Evolutionary conservation across 2,113 vertebrate genomes (phyloP).

Genomic region (Mesoclemmys tuberculata): DNA sequence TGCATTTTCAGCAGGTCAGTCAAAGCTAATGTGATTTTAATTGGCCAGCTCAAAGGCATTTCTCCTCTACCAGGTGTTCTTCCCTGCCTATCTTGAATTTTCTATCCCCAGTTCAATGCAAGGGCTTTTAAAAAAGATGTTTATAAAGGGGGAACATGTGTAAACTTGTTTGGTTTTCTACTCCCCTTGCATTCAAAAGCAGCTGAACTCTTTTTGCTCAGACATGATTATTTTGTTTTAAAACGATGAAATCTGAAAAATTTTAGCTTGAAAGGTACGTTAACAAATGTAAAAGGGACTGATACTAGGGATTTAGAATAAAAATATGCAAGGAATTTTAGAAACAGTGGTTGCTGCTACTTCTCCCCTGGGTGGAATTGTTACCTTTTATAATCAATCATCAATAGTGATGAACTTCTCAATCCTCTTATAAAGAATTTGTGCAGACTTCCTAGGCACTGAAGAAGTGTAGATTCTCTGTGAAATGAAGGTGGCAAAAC

Average conservation of each 20-base stretch:
- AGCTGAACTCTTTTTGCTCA: conserved; percentile 14
- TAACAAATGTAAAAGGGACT: neutral
- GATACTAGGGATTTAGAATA: neutral
- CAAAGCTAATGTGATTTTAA: conserved; percentile 45
- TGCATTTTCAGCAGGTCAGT: conserved; percentile 9
- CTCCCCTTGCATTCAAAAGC: neutral
- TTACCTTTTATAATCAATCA: neutral
- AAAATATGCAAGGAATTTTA: conserved; percentile 19
- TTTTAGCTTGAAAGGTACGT: neutral
- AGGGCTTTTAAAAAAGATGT: neutral
- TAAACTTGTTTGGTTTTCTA: conserved; percentile 7
- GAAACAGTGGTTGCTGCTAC: neutral
- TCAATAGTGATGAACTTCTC: neutral
- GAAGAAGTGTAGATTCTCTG: neutral
- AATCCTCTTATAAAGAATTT: neutral
- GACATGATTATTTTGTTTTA: neutral
- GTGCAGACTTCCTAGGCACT: neutral
- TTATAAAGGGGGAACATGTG: conserved; percentile 13
- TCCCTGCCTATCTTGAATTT: neutral
- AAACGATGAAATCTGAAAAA: neutral
- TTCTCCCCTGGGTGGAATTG: neutral
- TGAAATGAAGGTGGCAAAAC: neutral
- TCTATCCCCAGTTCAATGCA: neutral
- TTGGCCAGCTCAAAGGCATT: conserved; percentile 31
- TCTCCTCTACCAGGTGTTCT: neutral